Evolutionary conservation across 2,888 invertebrate genomes (phyloP).

Genomic region (Drosophila recens): DNA sequence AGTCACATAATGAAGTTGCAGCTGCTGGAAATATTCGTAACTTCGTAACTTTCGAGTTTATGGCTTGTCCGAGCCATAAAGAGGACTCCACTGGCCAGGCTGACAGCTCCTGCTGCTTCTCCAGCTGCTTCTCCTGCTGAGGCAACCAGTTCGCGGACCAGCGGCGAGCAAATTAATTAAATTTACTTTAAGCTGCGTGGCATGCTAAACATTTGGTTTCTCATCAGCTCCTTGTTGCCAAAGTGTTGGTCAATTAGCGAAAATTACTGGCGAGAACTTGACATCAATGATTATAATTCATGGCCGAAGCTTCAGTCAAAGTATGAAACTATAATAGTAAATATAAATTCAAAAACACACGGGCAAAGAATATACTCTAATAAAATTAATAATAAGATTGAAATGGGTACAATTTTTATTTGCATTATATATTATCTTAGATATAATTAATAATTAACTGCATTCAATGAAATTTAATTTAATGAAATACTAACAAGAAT

Average conservation of each 20-base stretch:
- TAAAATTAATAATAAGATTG: no score
- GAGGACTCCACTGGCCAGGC: slow-evolving; percentile 18
- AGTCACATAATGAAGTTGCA: slow-evolving; percentile 81
- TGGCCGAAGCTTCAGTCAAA: slow-evolving; percentile 3
- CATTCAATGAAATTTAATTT: no score
- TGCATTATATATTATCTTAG: no score
- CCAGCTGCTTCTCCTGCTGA: background rate
- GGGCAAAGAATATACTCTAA: no score
- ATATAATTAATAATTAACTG: no score
- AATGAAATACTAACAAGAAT: no score
- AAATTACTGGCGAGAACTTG: slow-evolving; percentile 33
- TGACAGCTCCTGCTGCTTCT: background rate
- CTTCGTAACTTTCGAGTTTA: slow-evolving; percentile 64
- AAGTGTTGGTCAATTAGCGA: slow-evolving; percentile 40
- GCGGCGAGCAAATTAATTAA: slow-evolving; percentile 70
- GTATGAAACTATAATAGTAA: no score
- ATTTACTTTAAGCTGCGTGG: slow-evolving; percentile 59
- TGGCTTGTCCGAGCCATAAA: slow-evolving; percentile 65
- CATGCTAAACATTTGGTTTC: slow-evolving; percentile 57
- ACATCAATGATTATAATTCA: slow-evolving; percentile 37
- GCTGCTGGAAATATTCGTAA: slow-evolving; percentile 68
- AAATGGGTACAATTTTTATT: no score
- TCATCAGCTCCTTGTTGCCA: background rate
- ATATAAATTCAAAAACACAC: no score
- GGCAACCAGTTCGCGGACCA: slow-evolving; percentile 19